Conservation (phyloP, 1,140 invertebrate genomes). For the Octopus sinensis region DNA sequence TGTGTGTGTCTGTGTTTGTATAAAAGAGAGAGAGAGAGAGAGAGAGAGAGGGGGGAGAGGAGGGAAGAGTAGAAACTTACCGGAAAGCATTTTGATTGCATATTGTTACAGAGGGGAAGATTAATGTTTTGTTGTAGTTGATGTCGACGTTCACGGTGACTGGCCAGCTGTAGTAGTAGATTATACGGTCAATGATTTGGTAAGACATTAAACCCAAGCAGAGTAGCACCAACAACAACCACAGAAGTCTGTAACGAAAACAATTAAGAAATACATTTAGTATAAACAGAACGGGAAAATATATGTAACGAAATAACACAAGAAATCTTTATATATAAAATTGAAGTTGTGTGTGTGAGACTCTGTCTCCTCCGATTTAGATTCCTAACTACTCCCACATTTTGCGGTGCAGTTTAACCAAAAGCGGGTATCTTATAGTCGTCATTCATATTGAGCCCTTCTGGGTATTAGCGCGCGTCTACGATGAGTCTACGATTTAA, state of each 20-base stretch:
- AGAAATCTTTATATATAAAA: too few relatives aligned
- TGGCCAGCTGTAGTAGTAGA: constrained; percentile 22
- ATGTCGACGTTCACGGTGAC: constrained; percentile 35
- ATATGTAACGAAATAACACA: too few relatives aligned
- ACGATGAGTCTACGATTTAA: too few relatives aligned
- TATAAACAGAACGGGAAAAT: too few relatives aligned
- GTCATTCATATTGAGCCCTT: too few relatives aligned
- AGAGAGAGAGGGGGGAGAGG: neutral
- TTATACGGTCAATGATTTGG: constrained; percentile 28
- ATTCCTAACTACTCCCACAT: too few relatives aligned
- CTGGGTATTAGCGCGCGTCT: too few relatives aligned
- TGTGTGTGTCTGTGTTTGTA: neutral
- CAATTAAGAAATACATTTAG: neutral
- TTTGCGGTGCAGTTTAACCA: too few relatives aligned
- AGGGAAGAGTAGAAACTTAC: constrained; percentile 28
- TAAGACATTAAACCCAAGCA: constrained; percentile 18
- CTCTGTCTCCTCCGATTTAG: too few relatives aligned
- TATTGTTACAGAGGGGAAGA: constrained; percentile 43
- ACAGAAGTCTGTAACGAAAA: constrained; percentile 23
- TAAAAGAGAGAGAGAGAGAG: neutral
- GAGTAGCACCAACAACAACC: constrained; percentile 17
- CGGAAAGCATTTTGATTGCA: constrained; percentile 46
- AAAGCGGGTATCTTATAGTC: too few relatives aligned
- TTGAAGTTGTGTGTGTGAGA: too few relatives aligned
- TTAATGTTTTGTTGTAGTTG: constrained; percentile 40